Conservation (phyloP, 2,797 vertebrate species). For the Peromyscus attwateri region DNA sequence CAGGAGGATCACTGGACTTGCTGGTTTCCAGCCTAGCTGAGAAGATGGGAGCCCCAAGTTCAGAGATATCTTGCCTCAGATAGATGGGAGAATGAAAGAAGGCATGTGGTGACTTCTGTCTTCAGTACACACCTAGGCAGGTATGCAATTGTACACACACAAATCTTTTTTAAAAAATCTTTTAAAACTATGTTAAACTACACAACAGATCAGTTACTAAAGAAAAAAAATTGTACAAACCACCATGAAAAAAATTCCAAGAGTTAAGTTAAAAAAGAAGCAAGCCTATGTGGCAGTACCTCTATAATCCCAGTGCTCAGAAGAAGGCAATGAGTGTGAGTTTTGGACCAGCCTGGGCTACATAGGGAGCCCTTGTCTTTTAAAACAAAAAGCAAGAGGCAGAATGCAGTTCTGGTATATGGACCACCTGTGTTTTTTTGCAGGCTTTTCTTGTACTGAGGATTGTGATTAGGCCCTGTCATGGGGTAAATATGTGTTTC, state of each 20-base stretch:
- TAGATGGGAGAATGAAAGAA: not conserved
- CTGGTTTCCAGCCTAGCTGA: not conserved
- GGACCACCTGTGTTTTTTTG: not conserved
- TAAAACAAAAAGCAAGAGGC: not conserved
- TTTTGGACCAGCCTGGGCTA: not conserved
- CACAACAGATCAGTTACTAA: not conserved
- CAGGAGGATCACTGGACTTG: not conserved
- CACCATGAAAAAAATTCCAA: not conserved
- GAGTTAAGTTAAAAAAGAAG: not conserved
- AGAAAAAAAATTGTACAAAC: not conserved
- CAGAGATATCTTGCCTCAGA: not conserved
- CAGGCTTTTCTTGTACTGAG: not conserved
- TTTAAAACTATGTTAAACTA: not conserved
- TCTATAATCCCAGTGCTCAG: not conserved
- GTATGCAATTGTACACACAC: not conserved
- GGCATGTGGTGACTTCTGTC: not conserved
- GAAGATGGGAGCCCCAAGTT: not conserved
- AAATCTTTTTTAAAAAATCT: not conserved
- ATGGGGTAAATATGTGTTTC: not conserved
- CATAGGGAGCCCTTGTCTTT: not conserved
- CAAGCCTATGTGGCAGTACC: not conserved
- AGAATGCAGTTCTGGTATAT: not conserved
- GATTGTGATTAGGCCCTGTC: not conserved
- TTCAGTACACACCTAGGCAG: not conserved
- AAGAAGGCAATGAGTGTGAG: not conserved